Evolutionary conservation across 2,113 vertebrate genomes (phyloP).

Genomic region (Oryzias melastigma): DNA sequence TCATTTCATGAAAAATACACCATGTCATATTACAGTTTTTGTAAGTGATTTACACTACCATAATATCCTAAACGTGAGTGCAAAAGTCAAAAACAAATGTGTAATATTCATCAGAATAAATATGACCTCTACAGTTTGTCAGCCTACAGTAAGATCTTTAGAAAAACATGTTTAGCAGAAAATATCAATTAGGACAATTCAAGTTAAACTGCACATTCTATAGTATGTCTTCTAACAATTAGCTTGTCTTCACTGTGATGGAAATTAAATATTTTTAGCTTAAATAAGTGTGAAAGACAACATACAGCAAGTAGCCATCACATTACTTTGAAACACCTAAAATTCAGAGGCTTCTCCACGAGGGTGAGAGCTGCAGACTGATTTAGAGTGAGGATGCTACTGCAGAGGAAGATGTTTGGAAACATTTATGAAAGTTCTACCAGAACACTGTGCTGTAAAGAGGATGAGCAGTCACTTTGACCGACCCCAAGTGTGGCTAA

Average conservation of each 20-base stretch:
- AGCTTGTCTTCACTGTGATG: slow-evolving; percentile 2
- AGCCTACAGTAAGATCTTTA: background rate
- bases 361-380: background rate
- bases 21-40: slow-evolving; percentile 37
- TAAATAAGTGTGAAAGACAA: slow-evolving; percentile 26
- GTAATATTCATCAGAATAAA: slow-evolving; percentile 30
- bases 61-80: slow-evolving; percentile 35
- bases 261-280: slow-evolving; percentile 22
- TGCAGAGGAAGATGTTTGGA: no score
- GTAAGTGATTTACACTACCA: slow-evolving; percentile 30
- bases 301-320: background rate
- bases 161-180: slow-evolving; percentile 2
- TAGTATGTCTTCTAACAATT: slow-evolving; percentile 2
- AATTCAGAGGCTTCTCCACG: background rate
- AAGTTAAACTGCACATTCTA: slow-evolving; percentile 2
- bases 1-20: slow-evolving; percentile 46
- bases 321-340: background rate
- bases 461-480: no score
- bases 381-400: no score
- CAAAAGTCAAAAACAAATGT: slow-evolving; percentile 14
- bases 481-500: no score
- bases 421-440: no score
- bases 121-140: slow-evolving; percentile 18
- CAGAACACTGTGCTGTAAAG: no score
- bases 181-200: slow-evolving; percentile 16